Base-by-base conservation (phyloP, 2,797 vertebrate genomes). In the Rhinatrema bivittatum region DNA sequence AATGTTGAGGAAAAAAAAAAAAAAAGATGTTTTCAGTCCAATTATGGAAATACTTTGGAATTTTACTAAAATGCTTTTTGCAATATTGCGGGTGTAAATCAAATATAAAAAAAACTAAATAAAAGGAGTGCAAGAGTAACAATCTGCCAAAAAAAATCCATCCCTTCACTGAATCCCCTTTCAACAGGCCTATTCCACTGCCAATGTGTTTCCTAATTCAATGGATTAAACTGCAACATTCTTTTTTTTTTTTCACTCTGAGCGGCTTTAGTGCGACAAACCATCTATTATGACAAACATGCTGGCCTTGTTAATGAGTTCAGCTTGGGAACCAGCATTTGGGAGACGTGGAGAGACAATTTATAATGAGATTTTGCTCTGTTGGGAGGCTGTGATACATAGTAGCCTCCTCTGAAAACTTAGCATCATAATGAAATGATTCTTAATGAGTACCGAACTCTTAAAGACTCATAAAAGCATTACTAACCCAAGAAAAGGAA, bases 341-440 rank as follows among this genome's bases (percentile, higher is more conserved):
- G 53, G 50, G 39, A 74, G 58, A 58, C 51, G 60, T 51, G 71
- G 72, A 78, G 53, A 70, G 44, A 71, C 58, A 68, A 68, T 73
- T 71, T 69, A 72, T 70, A 75, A 75, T 56, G 51, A 74, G 70
- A 67, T 44, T 60, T 70, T 51, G 36, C 63, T 70, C 69, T 56
- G 65, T 56, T 46, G 63, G 63, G 62, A 65, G 39, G 58, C 56
- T 15, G 3, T 63, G 42, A 60, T 46, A 53, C 15, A n/a, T n/a
- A 44, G 60, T 44, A 50, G 25, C 32, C 50, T 53, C 56, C 44
- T 58, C 53, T 70, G 55, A 42, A 55, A 73, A n/a, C 50, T 57
- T 71, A 63, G 49, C 50, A 38, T 58, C 50, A 38, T 58, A 73
- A 71, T 42, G 65, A 63, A 62, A 52, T 73, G 38, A 50, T 62